Base-by-base conservation (phyloP, 2,888 invertebrate species). In the Trichopoda pennipes region DNA sequence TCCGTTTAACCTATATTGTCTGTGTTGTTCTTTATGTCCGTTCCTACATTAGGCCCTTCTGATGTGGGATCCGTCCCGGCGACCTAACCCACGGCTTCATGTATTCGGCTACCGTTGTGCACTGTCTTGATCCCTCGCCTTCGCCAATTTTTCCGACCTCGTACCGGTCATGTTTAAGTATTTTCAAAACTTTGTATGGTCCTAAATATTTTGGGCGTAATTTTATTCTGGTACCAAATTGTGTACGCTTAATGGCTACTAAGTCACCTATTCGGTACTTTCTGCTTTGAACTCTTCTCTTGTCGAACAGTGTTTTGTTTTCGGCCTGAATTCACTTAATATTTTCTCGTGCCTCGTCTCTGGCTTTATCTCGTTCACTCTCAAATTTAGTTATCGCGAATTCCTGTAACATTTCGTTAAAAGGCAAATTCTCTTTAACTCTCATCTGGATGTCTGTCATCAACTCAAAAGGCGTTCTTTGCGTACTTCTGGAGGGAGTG, bases 201-300 rank as follows among this genome's bases (percentile, higher is more conserved):
- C 21, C 53, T 53, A 53, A 23, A 23, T 14, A 53, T 14, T 53
- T 53, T 23, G 53, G 53, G 12, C 53, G 53, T 7, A 80, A 66
- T n/a, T 78, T 77, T 21, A 81, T 32, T 28, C 3, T 51, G 2
- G 56, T n/a, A 7, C 77, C 73, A 51, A 66, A 66, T 53, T 66
- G 66, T 8, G 66, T 66, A 49, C 66, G 66, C 38, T 53, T 66
- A 17, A 66, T 35, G 53, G 66, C 66, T 16, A 64, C 64, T 21
- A 64, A 35, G 10, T 64, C 64, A 17, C 49, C 49, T 17, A 49
- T 49, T 49, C 19, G n/a, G 17, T 49, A 49, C n/a, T 49, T 49
- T 17, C 17, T 49, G 17, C 49, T 49, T 9, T n/a, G 23, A 6
- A 23, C 23, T 53, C 53, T 53, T 23, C 23, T 53, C 6, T 12